A percentile compares a stretch with the other conserved stretches of the same genome.
These are phyloP conservation scores for Ptychobarbus kaznakovi DNA, from an alignment of 2,797 vertebrate genomes.

Conservation along the genomic window DNA sequence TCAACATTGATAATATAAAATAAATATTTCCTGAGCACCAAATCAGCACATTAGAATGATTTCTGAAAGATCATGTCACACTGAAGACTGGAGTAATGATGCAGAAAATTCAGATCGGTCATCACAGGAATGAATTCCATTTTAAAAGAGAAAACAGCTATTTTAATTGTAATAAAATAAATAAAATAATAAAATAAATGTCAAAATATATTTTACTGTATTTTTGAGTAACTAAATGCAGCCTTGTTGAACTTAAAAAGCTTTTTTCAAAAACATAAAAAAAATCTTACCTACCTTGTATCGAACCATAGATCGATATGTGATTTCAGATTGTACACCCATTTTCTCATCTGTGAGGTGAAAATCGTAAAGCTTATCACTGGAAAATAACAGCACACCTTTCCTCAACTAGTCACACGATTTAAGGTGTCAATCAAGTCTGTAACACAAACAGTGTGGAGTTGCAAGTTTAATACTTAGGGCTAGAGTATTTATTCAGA, in stretches of 20 bases:
- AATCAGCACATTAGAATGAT: not conserved
- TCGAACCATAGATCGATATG: not conserved
- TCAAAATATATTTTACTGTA: not conserved
- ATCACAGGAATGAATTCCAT: not conserved
- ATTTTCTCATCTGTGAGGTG: not conserved
- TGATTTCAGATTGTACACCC: not conserved
- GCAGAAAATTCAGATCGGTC: not conserved
- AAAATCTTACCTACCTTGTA: not conserved
- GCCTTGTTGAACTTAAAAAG: not conserved
- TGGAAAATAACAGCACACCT: not conserved
- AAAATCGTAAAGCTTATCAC: not conserved
- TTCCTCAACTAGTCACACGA: not conserved
- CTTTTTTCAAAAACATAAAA: not conserved
- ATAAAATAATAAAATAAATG: too few relatives aligned
- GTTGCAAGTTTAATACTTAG: not conserved
- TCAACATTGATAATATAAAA: not conserved
- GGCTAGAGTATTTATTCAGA: conserved; percentile 10
- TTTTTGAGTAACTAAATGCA: not conserved
- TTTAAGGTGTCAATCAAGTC: conserved; percentile 6
- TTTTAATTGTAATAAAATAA: too few relatives aligned
- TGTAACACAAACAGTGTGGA: not conserved
- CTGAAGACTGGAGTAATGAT: not conserved
- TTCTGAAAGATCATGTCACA: not conserved
- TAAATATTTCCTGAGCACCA: not conserved
- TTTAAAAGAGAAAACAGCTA: not conserved